Evolutionary conservation across 2,888 invertebrate species (phyloP).

Genomic region (Aphodius sticticus): DNA sequence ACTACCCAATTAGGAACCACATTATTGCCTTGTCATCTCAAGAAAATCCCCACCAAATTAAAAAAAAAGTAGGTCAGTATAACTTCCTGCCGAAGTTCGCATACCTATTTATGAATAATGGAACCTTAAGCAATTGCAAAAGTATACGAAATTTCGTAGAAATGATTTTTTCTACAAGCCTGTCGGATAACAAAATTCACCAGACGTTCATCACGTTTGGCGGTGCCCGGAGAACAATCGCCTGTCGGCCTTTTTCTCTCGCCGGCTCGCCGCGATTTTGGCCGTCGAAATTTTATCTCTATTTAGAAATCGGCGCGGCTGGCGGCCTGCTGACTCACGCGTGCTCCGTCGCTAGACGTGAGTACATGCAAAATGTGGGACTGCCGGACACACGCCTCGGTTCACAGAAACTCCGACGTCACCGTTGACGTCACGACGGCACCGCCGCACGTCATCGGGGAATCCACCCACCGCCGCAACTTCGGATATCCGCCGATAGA

Average conservation of each 20-base stretch:
- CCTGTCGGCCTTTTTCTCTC: neutral
- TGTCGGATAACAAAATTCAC: no score
- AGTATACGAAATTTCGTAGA: neutral
- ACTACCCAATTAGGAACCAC: neutral
- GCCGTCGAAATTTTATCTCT: neutral
- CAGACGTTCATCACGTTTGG: neutral
- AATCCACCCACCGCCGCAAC: neutral
- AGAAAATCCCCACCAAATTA: neutral
- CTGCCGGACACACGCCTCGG: neutral
- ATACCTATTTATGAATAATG: neutral
- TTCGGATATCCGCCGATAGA: neutral
- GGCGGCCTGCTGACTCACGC: neutral
- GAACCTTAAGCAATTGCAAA: neutral
- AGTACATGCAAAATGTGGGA: neutral
- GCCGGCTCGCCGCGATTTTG: neutral
- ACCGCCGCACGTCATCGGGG: neutral
- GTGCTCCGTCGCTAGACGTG: neutral
- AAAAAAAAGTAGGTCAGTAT: neutral
- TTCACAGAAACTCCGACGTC: neutral
- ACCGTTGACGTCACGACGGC: neutral
- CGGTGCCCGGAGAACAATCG: neutral
- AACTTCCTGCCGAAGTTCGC: neutral
- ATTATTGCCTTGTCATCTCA: neutral
- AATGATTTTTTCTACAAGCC: neutral
- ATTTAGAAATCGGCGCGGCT: neutral